Conservation (phyloP, 2,888 invertebrate genomes). For the Mycalesis mineus region DNA sequence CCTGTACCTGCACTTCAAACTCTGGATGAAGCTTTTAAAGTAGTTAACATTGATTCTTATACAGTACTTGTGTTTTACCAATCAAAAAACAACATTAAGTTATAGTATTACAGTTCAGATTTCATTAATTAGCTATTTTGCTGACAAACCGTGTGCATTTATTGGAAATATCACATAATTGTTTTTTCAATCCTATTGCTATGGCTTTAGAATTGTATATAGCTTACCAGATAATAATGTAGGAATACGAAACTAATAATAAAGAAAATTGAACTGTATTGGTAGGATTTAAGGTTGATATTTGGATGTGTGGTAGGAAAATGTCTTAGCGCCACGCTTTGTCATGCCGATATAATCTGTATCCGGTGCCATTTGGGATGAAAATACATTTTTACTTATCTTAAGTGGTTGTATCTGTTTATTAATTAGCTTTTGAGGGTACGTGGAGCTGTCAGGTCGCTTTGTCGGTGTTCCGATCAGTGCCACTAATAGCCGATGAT, state of each 20-base stretch:
- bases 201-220: slow-evolving; percentile 25
- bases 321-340: slow-evolving; percentile 73
- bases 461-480: slow-evolving; percentile 57
- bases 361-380: slow-evolving; percentile 77
- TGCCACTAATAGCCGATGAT: slow-evolving; percentile 64
- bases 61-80: slow-evolving; percentile 53
- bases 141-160: slow-evolving; percentile 59
- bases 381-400: slow-evolving; percentile 76
- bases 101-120: slow-evolving; percentile 33
- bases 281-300: slow-evolving; percentile 31
- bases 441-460: slow-evolving; percentile 73
- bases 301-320: slow-evolving; percentile 30
- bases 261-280: slow-evolving; percentile 7
- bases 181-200: slow-evolving; percentile 38
- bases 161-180: slow-evolving; percentile 30
- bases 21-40: slow-evolving; percentile 66
- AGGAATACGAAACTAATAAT: slow-evolving; percentile 3
- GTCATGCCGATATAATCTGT: slow-evolving; percentile 75
- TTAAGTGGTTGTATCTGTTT: slow-evolving; percentile 78
- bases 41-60: slow-evolving; percentile 58
- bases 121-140: slow-evolving; percentile 28
- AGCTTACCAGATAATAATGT: slow-evolving; percentile 13
- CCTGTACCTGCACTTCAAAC: slow-evolving; percentile 74
- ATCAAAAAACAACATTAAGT: slow-evolving; percentile 36
- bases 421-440: slow-evolving; percentile 73